Conservation (phyloP, 2,113 vertebrate species). For the Xyrauchen texanus region DNA sequence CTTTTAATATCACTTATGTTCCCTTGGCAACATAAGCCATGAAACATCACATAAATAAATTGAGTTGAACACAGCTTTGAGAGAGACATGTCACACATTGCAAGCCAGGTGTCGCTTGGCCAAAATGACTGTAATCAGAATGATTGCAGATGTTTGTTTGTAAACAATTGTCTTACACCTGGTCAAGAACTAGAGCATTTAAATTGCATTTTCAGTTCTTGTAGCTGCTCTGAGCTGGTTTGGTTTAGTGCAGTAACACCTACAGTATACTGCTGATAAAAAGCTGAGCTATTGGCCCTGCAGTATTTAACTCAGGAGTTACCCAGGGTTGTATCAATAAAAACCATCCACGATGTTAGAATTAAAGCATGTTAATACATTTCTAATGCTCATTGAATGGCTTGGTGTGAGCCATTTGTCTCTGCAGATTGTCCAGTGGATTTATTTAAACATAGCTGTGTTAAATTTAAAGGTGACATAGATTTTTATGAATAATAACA, state of each 20-base stretch:
- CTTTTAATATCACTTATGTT: slow-evolving; percentile 36
- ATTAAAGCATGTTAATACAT: slow-evolving; percentile 43
- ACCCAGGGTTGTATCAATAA: slow-evolving; percentile 18
- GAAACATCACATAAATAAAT: slow-evolving; percentile 2
- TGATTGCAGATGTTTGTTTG: neutral
- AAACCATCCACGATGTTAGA: slow-evolving; percentile 40
- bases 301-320: too few relatives aligned
- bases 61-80: slow-evolving; percentile 3
- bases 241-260: neutral
- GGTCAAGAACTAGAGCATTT: neutral
- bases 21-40: slow-evolving; percentile 32
- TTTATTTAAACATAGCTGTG: slow-evolving; percentile 48
- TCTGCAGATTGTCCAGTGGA: slow-evolving; percentile 41
- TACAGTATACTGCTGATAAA: neutral
- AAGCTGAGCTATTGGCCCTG: neutral
- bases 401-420: slow-evolving; percentile 24
- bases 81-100: neutral
- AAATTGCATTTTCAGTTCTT: neutral
- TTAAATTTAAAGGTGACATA: slow-evolving; percentile 59
- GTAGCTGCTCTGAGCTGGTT: neutral
- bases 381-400: slow-evolving; percentile 31
- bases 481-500: slow-evolving; percentile 53
- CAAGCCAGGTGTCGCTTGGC: slow-evolving; percentile 6
- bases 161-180: neutral
- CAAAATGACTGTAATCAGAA: neutral